Conservation (phyloP, 64 coral and sea anemone species). For the Porites lutea region DNA sequence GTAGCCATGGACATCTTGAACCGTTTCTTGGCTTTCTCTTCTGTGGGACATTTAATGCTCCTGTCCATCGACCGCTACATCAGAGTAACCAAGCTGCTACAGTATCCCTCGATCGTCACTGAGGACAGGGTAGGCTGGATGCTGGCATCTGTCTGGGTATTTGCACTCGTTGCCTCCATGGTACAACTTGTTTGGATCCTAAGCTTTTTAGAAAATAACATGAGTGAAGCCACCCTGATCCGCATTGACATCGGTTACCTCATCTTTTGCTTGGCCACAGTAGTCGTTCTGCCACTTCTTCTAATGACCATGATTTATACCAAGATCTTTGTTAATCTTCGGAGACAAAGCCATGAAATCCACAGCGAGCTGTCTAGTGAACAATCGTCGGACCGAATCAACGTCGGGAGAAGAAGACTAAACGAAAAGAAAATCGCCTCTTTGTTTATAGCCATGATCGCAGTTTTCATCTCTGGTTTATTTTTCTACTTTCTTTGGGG, state of each 20-base stretch:
- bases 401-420: background rate
- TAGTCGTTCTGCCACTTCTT: conserved; percentile 41
- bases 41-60: conserved; percentile 47
- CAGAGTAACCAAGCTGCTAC: conserved; percentile 50
- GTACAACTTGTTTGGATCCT: conserved; percentile 62
- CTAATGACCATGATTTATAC: conserved; percentile 23
- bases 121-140: background rate
- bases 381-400: background rate
- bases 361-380: conserved; percentile 4
- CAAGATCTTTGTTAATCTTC: conserved; percentile 43
- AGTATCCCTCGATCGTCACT: conserved; percentile 52
- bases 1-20: conserved; percentile 67
- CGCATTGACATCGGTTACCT: conserved; percentile 50
- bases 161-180: conserved; percentile 31
- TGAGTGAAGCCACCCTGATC: background rate
- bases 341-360: conserved; percentile 38
- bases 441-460: conserved; percentile 84
- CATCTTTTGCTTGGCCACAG: conserved; percentile 9
- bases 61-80: conserved; percentile 62
- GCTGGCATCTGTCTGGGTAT: conserved; percentile 29
- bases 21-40: conserved; percentile 65
- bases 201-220: too few relatives aligned
- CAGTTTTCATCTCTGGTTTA: conserved; percentile 77
- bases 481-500: conserved; percentile 76
- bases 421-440: conserved; percentile 75